A percentile compares a stretch with the other conserved stretches of the same genome.
phyloP scores from a whole-genome alignment of 2,797 vertebrate species.

The Xiphophorus birchmanni region DNA sequence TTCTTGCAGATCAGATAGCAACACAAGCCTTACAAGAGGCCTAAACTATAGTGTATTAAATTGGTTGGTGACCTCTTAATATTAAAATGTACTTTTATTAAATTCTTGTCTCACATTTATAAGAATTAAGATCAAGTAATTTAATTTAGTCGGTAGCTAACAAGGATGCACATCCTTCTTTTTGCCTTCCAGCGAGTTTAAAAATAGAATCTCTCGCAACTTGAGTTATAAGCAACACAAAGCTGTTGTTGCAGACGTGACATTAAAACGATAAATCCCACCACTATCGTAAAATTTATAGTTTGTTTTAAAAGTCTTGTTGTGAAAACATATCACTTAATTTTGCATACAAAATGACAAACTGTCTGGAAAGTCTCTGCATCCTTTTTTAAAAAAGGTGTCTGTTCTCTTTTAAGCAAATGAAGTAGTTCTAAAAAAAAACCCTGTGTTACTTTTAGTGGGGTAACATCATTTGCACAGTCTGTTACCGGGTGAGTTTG shows the following conservation, averaged over 20 bases:
- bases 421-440: background rate
- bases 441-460: background rate
- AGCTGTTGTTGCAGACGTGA: background rate
- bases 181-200: too few species aligned
- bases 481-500: background rate
- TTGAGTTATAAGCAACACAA: background rate
- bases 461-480: background rate
- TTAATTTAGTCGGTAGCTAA: conserved; percentile 9
- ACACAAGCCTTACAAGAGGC: conserved; percentile 39
- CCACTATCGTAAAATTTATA: background rate
- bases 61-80: background rate
- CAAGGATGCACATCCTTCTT: background rate
- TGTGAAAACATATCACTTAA: background rate
- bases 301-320: background rate
- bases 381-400: background rate
- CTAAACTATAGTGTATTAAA: background rate
- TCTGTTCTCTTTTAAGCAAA: background rate
- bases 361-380: background rate
- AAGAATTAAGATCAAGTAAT: background rate
- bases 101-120: background rate
- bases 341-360: background rate
- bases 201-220: background rate
- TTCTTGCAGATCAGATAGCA: conserved; percentile 1
- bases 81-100: background rate
- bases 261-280: background rate